phyloP scores from a whole-genome alignment of 1,140 invertebrate species.

The Bombus vancouverensis region DNA sequence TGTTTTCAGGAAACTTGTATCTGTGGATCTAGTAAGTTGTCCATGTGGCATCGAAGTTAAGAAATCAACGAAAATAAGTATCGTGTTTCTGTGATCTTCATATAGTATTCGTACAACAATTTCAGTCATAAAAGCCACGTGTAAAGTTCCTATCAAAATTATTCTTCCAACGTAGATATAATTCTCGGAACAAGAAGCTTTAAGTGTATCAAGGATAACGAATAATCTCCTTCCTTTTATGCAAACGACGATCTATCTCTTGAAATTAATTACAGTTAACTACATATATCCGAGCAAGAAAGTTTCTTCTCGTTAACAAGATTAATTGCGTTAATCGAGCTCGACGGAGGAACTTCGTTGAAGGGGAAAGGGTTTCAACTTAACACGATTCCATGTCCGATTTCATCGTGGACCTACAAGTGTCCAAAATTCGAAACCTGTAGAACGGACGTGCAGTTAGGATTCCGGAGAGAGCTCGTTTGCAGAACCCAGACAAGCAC shows the following conservation, averaged over 20 bases:
- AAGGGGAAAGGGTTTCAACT: background rate
- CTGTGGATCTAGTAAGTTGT: too few species aligned
- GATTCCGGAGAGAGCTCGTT: background rate
- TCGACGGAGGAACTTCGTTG: background rate
- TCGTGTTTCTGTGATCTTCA: too few species aligned
- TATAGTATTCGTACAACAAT: background rate
- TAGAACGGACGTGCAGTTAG: background rate
- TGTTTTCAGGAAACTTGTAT: background rate
- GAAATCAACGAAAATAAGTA: background rate
- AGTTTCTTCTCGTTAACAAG: background rate
- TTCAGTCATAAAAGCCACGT: background rate
- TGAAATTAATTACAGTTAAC: constrained; percentile 7
- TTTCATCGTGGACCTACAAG: background rate
- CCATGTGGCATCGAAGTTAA: background rate
- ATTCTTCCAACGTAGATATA: too few species aligned
- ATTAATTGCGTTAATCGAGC: background rate
- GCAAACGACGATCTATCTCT: background rate
- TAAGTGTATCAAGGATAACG: background rate
- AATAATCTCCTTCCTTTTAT: background rate
- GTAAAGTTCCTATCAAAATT: background rate
- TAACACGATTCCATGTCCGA: background rate
- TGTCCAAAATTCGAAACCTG: background rate
- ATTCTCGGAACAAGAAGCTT: background rate
- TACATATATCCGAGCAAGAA: background rate
- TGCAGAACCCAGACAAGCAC: background rate